Percentiles rank a stretch among this genome's conserved stretches.
Conservation (phyloP, 1,140 invertebrate genomes). For the Psix sp. region DNA sequence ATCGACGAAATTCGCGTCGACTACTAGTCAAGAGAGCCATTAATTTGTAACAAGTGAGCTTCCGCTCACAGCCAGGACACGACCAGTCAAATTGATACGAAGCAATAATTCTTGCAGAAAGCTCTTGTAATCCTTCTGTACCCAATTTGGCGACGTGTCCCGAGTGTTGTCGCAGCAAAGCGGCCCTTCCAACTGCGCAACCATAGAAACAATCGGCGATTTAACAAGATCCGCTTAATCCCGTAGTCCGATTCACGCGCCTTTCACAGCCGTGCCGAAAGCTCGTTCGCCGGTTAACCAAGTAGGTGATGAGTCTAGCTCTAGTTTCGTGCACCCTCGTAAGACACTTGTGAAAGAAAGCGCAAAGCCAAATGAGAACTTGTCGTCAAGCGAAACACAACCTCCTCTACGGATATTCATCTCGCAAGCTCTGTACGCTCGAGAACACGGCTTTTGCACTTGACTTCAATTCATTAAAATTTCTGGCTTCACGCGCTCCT, state of each 20-base stretch:
- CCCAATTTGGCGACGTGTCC: slow-evolving; percentile 58
- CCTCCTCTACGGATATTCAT: too few species aligned
- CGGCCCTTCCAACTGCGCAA: slow-evolving; percentile 48
- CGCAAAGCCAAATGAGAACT: neutral
- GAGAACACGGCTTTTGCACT: too few species aligned
- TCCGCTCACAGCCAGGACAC: slow-evolving; percentile 15
- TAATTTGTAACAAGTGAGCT: slow-evolving; percentile 41
- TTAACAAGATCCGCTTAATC: slow-evolving; percentile 61
- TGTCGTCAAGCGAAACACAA: too few species aligned
- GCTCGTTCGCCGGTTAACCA: slow-evolving; percentile 38
- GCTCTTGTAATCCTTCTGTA: slow-evolving; percentile 61
- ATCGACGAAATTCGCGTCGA: slow-evolving; percentile 2
- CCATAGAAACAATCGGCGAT: slow-evolving; percentile 60
- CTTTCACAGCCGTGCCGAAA: slow-evolving; percentile 42
- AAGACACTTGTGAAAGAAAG: slow-evolving; percentile 30
- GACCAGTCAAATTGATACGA: slow-evolving; percentile 50
- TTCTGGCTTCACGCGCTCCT: slow-evolving; percentile 2
- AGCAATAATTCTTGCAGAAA: slow-evolving; percentile 58
- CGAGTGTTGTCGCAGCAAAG: slow-evolving; percentile 53
- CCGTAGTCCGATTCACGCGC: slow-evolving; percentile 59
- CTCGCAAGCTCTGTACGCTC: too few species aligned
- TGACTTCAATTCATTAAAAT: slow-evolving; percentile 30
- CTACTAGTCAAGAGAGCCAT: slow-evolving; percentile 37
- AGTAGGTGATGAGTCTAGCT: slow-evolving; percentile 48
- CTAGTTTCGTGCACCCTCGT: slow-evolving; percentile 15